Evolutionary conservation across 2,797 vertebrate species (phyloP).

Genomic region (Peromyscus attwateri): DNA sequence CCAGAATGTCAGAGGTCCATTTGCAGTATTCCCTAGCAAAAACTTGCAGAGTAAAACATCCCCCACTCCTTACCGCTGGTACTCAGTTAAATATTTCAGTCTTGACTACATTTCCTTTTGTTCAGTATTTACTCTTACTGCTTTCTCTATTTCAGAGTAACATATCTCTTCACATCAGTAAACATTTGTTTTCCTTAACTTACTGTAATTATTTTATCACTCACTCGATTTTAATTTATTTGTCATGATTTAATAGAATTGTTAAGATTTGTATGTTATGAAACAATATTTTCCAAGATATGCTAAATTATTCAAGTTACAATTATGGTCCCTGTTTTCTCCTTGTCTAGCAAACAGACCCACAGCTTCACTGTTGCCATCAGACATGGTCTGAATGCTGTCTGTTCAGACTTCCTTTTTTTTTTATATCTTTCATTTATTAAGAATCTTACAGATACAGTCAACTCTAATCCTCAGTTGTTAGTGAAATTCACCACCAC

Average conservation of each 20-base stretch:
- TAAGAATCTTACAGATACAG: background rate
- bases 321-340: background rate
- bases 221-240: background rate
- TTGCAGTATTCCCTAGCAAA: background rate
- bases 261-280: background rate
- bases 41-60: background rate
- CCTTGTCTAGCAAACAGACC: background rate
- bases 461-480: background rate
- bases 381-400: background rate
- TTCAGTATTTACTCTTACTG: background rate
- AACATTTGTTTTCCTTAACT: background rate
- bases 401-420: background rate
- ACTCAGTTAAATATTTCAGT: constrained; percentile 23
- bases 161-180: background rate
- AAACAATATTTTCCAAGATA: background rate
- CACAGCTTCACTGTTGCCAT: background rate
- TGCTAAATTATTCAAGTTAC: background rate
- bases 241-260: background rate
- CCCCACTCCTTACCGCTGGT: background rate
- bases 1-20: background rate
- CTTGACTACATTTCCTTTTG: background rate
- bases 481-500: background rate
- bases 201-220: background rate
- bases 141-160: background rate
- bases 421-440: background rate